phyloP scores from a whole-genome alignment of 1,140 invertebrate genomes.

The Andricus grossulariae region DNA sequence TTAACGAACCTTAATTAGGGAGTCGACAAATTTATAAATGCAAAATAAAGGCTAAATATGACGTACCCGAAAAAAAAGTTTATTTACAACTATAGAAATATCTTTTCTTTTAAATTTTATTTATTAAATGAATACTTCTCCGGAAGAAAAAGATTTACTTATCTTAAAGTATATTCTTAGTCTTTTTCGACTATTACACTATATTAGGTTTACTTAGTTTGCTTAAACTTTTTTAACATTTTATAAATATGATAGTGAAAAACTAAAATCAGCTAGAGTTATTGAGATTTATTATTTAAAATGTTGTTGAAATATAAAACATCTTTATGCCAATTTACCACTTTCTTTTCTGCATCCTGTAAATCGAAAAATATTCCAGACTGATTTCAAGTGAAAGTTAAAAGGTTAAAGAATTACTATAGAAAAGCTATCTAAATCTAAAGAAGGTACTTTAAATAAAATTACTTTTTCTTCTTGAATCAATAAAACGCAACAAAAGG shows the following conservation, averaged over 20 bases:
- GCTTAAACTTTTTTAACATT: no score
- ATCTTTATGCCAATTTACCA: constrained; percentile 6
- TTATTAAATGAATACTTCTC: no score
- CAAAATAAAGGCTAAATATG: no score
- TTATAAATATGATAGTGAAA: background rate
- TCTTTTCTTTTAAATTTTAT: no score
- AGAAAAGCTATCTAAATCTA: background rate
- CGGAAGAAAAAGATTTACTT: no score
- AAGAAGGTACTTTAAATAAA: background rate
- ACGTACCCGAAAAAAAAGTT: no score
- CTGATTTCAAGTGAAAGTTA: constrained; percentile 20
- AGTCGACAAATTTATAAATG: no score
- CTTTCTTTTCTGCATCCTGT: constrained; percentile 17
- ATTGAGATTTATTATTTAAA: background rate
- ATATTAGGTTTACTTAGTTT: no score
- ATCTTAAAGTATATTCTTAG: no score
- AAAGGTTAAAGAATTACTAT: background rate
- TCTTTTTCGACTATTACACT: no score
- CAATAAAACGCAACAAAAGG: background rate
- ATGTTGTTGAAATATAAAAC: background rate
- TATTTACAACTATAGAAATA: no score
- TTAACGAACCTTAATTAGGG: no score
- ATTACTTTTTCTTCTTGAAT: constrained; percentile 20
- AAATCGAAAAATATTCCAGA: constrained; percentile 12
- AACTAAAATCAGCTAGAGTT: background rate